These are phyloP conservation scores for Neotoma lepida DNA, from an alignment of 2,113 vertebrate genomes.

Conservation along the genomic window DNA sequence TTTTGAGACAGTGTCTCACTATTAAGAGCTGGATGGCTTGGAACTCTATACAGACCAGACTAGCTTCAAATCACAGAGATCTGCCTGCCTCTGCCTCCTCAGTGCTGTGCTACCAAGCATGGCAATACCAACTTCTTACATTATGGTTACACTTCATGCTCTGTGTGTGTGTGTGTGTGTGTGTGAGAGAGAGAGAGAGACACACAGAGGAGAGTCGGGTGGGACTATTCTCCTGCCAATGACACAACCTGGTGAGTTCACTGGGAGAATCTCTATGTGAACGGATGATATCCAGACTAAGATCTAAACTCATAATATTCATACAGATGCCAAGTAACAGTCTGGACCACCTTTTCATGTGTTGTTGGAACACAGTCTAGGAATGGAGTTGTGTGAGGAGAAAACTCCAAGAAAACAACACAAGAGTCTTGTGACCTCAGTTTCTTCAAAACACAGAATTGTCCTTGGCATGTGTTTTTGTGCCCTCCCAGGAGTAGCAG, in stretches of 20 bases:
- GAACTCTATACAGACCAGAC: neutral
- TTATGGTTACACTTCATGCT: neutral
- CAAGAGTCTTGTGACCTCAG: neutral
- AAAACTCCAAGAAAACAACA: neutral
- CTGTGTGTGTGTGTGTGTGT: neutral
- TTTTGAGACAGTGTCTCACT: neutral
- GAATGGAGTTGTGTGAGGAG: neutral
- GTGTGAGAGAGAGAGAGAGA: neutral
- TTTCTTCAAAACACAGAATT: neutral
- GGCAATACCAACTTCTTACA: neutral
- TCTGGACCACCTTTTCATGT: neutral
- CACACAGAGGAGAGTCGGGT: neutral
- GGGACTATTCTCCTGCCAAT: neutral
- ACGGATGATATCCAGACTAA: neutral
- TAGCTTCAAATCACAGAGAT: neutral
- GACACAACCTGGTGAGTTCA: neutral
- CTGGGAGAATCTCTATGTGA: neutral
- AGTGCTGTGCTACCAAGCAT: neutral
- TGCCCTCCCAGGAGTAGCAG: neutral
- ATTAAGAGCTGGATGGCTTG: neutral
- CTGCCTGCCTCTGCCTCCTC: neutral
- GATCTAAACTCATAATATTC: neutral
- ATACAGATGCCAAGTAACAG: neutral
- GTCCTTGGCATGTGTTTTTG: neutral
- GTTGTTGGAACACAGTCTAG: neutral